A percentile compares a stretch with the other conserved stretches of the same genome.
Evolutionary conservation across 2,113 vertebrate species (phyloP).

Genomic region (Vulpes vulpes): DNA sequence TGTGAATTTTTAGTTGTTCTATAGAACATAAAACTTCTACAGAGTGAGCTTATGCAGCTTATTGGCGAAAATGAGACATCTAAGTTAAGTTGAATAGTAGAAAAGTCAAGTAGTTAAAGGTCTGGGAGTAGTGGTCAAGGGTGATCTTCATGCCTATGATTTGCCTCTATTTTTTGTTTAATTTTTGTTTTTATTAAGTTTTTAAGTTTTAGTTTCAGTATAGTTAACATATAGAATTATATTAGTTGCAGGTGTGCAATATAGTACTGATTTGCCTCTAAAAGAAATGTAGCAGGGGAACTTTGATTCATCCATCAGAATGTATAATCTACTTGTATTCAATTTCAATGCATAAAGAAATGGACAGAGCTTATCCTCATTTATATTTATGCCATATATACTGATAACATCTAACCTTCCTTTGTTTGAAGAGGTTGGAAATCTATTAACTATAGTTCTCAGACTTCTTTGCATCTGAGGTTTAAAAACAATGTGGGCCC

Average conservation of each 20-base stretch:
- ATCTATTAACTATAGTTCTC: not conserved
- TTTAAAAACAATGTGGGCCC: not conserved
- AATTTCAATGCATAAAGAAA: not conserved
- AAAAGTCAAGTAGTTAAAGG: not conserved
- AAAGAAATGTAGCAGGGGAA: not conserved
- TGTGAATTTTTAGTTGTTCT: constrained; percentile 40
- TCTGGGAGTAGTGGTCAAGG: not conserved
- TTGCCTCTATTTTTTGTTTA: not conserved
- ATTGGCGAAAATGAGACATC: not conserved
- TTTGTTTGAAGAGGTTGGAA: not conserved
- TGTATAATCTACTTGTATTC: not conserved
- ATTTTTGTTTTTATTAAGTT: not conserved
- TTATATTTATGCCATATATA: not conserved
- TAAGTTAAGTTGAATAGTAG: not conserved
- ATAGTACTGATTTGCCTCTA: not conserved
- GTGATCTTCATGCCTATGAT: not conserved
- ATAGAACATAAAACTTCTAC: not conserved
- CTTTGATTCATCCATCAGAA: not conserved
- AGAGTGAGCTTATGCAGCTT: not conserved
- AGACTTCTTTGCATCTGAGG: not conserved
- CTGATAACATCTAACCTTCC: not conserved
- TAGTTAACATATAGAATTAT: not conserved
- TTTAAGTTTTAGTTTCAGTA: not conserved
- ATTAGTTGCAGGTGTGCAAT: not conserved
- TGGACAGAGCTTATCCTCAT: not conserved